These are phyloP conservation scores for Lophius piscatorius DNA, from an alignment of 2,113 vertebrate species.

Conservation along the genomic window DNA sequence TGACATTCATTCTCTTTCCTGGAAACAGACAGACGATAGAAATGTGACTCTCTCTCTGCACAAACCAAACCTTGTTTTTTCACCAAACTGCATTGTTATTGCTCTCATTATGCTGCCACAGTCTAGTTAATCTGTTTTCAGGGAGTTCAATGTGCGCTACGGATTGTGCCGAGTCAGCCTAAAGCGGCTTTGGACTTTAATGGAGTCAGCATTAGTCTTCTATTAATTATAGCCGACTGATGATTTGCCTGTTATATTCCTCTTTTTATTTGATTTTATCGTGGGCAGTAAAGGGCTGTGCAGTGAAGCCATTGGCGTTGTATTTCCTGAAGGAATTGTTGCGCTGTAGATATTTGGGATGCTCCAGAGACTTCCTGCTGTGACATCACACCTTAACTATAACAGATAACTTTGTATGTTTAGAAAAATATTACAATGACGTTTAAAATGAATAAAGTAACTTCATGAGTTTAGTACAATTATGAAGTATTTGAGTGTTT, in stretches of 20 bases:
- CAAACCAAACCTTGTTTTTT: slow-evolving; percentile 37
- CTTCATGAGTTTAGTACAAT: too few relatives aligned
- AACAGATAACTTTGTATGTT: not conserved
- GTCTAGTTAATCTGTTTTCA: slow-evolving; percentile 56
- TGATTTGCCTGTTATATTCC: slow-evolving; percentile 51
- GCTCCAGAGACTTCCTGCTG: not conserved
- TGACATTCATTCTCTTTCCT: slow-evolving; percentile 56
- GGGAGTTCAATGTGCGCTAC: slow-evolving; percentile 27
- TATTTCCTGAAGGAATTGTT: slow-evolving; percentile 8
- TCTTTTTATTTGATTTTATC: slow-evolving; percentile 39
- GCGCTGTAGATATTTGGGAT: too few relatives aligned
- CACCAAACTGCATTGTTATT: slow-evolving; percentile 55
- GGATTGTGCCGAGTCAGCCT: slow-evolving; percentile 57
- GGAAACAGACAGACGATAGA: slow-evolving; percentile 44
- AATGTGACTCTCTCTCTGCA: slow-evolving; percentile 24
- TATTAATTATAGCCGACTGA: slow-evolving; percentile 65
- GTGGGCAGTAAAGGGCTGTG: slow-evolving; percentile 12
- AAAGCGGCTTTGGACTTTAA: slow-evolving; percentile 39
- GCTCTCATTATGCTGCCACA: slow-evolving; percentile 41
- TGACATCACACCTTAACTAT: not conserved
- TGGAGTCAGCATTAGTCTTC: slow-evolving; percentile 58
- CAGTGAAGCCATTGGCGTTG: slow-evolving; percentile 18
- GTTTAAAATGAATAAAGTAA: not conserved
- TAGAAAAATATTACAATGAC: not conserved
- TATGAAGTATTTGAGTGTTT: too few relatives aligned